Conservation (phyloP, 2,113 vertebrate genomes). For the Sphaerodactylus townsendi region DNA sequence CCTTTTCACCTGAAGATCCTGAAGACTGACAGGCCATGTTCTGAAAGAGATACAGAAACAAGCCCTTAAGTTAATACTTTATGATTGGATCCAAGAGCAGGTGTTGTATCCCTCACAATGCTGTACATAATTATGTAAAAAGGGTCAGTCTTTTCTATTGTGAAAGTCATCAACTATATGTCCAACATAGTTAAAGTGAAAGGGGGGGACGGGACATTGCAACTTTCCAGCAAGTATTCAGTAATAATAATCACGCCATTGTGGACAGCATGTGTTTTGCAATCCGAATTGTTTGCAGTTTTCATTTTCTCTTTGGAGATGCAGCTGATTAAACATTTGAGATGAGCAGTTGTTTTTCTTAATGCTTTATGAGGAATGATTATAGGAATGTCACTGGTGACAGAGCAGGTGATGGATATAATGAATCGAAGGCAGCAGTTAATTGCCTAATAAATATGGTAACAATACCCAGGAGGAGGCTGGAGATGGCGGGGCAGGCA, state of each 20-base stretch:
- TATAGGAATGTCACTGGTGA: slow-evolving; percentile 34
- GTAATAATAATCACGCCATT: background rate
- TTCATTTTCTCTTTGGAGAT: slow-evolving; percentile 21
- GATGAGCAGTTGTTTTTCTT: slow-evolving; percentile 48
- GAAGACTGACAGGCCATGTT: no score
- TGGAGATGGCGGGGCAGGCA: background rate
- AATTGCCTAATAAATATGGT: slow-evolving; percentile 52
- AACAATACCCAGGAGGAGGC: slow-evolving; percentile 32
- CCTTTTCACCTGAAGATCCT: no score
- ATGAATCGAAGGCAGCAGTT: slow-evolving; percentile 51
- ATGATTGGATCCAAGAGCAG: no score
- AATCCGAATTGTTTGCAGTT: background rate
- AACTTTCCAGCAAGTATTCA: background rate
- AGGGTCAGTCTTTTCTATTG: background rate
- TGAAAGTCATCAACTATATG: background rate
- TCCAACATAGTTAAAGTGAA: background rate
- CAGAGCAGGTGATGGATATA: slow-evolving; percentile 49
- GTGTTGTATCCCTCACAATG: no score
- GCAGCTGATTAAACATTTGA: slow-evolving; percentile 36
- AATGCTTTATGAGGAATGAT: slow-evolving; percentile 28
- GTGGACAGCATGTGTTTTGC: background rate
- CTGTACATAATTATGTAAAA: background rate
- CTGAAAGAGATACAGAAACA: no score
- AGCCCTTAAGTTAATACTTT: no score
- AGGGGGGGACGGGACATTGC: background rate